phyloP scores from a whole-genome alignment of 2,797 vertebrate species.

The Acanthornis magna region DNA sequence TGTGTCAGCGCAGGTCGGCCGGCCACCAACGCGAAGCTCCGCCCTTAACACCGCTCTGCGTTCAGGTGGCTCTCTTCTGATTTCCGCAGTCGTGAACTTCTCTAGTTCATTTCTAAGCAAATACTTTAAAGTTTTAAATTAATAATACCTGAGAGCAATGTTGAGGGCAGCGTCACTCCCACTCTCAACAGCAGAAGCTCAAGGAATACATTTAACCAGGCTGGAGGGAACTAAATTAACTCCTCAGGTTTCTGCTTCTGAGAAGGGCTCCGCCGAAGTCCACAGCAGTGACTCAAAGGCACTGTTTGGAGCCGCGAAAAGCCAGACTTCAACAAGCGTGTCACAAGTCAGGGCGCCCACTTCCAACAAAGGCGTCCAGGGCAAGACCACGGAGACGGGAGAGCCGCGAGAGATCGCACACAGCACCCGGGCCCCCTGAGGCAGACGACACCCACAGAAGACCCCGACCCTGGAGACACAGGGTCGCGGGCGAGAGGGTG shows the following conservation, averaged over 20 bases:
- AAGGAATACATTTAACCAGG: neutral
- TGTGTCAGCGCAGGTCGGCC: rapidly evolving
- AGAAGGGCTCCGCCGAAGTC: neutral
- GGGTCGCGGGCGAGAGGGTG: neutral
- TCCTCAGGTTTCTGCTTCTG: neutral
- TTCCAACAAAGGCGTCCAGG: neutral
- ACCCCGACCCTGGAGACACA: neutral
- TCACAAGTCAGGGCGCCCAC: rapidly evolving
- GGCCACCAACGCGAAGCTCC: rapidly evolving
- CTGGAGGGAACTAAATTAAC: neutral
- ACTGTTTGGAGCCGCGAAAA: neutral
- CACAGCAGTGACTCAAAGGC: neutral
- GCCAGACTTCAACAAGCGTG: neutral
- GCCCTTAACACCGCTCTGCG: neutral
- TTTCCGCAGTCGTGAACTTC: neutral
- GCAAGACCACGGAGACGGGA: neutral
- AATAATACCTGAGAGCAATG: neutral
- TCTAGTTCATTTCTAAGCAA: neutral
- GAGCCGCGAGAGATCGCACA: neutral
- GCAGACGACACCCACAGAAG: neutral
- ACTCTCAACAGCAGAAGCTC: neutral
- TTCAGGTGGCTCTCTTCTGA: rapidly evolving
- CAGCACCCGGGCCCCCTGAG: no score
- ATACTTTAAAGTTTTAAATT: neutral
- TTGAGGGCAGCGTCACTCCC: neutral